Conservation (phyloP, 2,113 vertebrate species). For the Paramormyrops kingsleyae region DNA sequence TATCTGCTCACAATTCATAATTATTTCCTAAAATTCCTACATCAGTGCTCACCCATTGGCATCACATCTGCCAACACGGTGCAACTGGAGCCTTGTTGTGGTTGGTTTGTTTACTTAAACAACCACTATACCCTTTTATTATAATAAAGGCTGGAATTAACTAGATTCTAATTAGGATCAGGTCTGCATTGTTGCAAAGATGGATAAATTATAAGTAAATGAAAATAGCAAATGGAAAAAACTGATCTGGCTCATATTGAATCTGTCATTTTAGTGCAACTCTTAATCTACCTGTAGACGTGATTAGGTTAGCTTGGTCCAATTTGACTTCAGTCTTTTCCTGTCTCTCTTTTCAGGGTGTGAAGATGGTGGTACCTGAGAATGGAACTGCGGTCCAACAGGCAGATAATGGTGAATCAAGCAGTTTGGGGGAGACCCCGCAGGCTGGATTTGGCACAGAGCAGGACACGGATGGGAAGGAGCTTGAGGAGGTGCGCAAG, state of each 20-base stretch:
- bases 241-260: neutral
- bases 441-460: slow-evolving; percentile 44
- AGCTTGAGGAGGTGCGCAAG: slow-evolving; percentile 79
- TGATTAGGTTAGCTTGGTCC: neutral
- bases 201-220: neutral
- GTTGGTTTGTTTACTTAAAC: neutral
- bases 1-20: neutral
- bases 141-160: neutral
- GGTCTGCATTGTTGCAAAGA: neutral
- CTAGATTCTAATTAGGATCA: neutral
- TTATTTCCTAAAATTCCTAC: too few relatives aligned
- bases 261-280: neutral
- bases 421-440: slow-evolving; percentile 47
- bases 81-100: neutral
- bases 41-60: neutral
- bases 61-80: neutral
- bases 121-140: neutral
- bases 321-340: neutral
- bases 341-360: slow-evolving; percentile 16
- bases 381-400: slow-evolving; percentile 58
- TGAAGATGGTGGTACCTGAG: slow-evolving; percentile 81
- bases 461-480: slow-evolving; percentile 51
- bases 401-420: slow-evolving; percentile 52
- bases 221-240: neutral
- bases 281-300: neutral